Percentiles rank a stretch among this genome's conserved stretches.
Conservation (phyloP, 1,140 invertebrate species). For the Drosophila baimaii region DNA sequence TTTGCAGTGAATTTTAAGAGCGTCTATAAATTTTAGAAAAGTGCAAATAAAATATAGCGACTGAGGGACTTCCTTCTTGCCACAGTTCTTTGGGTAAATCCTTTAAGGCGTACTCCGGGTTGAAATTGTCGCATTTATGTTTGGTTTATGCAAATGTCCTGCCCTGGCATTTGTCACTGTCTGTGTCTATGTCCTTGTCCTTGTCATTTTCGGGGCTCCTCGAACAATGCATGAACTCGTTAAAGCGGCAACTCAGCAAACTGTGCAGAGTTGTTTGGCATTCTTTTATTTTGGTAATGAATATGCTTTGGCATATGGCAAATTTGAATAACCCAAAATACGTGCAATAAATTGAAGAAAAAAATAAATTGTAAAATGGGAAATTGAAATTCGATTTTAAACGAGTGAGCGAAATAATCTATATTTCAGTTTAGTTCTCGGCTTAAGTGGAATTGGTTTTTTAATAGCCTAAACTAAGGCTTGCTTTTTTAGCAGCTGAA, state of each 20-base stretch:
- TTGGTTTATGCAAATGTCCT: slow-evolving; percentile 77
- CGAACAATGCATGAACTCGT: slow-evolving; percentile 46
- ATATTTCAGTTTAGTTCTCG: neutral
- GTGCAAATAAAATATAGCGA: slow-evolving; percentile 81
- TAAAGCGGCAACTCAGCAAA: slow-evolving; percentile 9
- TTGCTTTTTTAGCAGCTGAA: too few species aligned
- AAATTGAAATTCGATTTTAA: slow-evolving; percentile 17
- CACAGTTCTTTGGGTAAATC: slow-evolving; percentile 55
- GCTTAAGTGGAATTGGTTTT: neutral
- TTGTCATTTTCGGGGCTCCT: slow-evolving; percentile 35
- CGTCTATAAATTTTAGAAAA: slow-evolving; percentile 82
- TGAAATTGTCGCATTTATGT: slow-evolving; percentile 82
- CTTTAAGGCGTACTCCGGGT: slow-evolving; percentile 72
- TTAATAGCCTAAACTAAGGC: neutral
- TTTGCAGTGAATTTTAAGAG: slow-evolving; percentile 77
- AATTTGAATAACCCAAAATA: slow-evolving; percentile 24
- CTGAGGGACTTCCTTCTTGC: slow-evolving; percentile 37
- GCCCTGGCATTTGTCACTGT: slow-evolving; percentile 49
- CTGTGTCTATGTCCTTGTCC: slow-evolving; percentile 40
- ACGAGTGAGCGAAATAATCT: too few species aligned
- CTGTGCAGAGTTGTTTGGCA: slow-evolving; percentile 14
- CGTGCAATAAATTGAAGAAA: slow-evolving; percentile 8
- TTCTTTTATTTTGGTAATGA: slow-evolving; percentile 31
- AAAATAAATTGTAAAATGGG: neutral
- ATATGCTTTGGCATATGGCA: slow-evolving; percentile 25